Percentiles rank a stretch among this genome's conserved stretches.
Evolutionary conservation across 2,797 vertebrate species (phyloP).

Genomic region (Tinamus major): DNA sequence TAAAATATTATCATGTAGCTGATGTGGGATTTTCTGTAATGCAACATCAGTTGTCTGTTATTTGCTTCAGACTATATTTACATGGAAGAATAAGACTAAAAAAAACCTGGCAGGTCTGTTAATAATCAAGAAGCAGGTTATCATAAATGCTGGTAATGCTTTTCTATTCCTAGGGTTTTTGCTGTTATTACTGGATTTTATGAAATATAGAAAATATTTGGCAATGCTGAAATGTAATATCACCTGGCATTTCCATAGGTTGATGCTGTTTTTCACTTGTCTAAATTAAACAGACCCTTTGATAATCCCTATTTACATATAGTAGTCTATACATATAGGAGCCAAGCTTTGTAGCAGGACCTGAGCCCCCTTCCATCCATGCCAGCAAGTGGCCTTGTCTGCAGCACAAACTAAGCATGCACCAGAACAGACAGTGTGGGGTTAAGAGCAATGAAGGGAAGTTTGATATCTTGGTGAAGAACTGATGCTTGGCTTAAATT

Average conservation of each 20-base stretch:
- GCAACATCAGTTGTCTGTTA: slow-evolving; percentile 46
- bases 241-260: slow-evolving; percentile 5
- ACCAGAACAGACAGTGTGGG: not conserved
- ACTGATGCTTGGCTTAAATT: not conserved
- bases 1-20: slow-evolving; percentile 59
- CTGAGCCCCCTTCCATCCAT: not conserved
- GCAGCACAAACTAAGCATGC: not conserved
- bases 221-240: not conserved
- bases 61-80: slow-evolving; percentile 40
- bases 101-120: slow-evolving; percentile 5
- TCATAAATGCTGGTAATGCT: slow-evolving; percentile 36
- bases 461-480: not conserved
- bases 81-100: slow-evolving; percentile 12
- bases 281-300: not conserved
- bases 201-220: not conserved
- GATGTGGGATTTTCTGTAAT: slow-evolving; percentile 49
- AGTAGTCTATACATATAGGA: not conserved
- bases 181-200: slow-evolving; percentile 18
- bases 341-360: not conserved
- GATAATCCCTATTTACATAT: not conserved
- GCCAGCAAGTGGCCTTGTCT: not conserved
- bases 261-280: slow-evolving; percentile 16
- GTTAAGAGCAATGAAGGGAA: not conserved
- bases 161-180: slow-evolving; percentile 6
- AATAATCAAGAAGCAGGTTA: slow-evolving; percentile 28